Base-by-base conservation (phyloP, 1,140 invertebrate species). In the Homarus americanus region DNA sequence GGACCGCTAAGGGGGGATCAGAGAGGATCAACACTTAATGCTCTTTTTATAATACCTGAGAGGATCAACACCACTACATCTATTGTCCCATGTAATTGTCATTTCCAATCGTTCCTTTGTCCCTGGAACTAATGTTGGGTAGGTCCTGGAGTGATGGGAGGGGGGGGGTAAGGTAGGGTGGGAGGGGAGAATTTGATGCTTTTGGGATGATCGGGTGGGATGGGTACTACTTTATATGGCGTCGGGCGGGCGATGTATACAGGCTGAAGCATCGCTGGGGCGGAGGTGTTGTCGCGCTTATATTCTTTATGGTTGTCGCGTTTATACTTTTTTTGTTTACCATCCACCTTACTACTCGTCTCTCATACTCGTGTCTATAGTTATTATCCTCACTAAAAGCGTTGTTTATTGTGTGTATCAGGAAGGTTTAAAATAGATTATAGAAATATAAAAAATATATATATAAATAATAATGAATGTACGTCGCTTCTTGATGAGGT, bases 271-370 rank as follows among this genome's bases (percentile, higher is more conserved):
- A 69, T 69, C 63, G 28, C 53, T 63, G 58, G 58, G 63, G 5
- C 17, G n/a, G 17, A 4, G 17, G 63, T 24, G n/a, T 28, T 69
- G 1, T 69, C 63, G 28, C n/a, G 5, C n/a, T 69, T 69, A 69
- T 32, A 69, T 69, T 28, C n/a, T 69, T 69, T 69, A 69, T 69
- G n/a, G 63, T 32, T 69, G 63, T 69, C 63, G 63, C 63, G n/a
- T 32, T 24, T 69, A 32, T 69, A 69, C n/a, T 5, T 69, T 12
- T 69, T 66, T 32, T 66, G n/a, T 66, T 69, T 69, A 32, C n/a
- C 53, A n/a, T n/a, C n/a, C n/a, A n/a, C n/a, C n/a, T n/a, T n/a
- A n/a, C n/a, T n/a, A n/a, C n/a, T n/a, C n/a, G n/a, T n/a, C n/a
- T n/a, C n/a, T n/a, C n/a, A n/a, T n/a, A n/a, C n/a, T n/a, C n/a